phyloP scores from a whole-genome alignment of 2,113 vertebrate genomes.

The Gallinago jamesoni region DNA sequence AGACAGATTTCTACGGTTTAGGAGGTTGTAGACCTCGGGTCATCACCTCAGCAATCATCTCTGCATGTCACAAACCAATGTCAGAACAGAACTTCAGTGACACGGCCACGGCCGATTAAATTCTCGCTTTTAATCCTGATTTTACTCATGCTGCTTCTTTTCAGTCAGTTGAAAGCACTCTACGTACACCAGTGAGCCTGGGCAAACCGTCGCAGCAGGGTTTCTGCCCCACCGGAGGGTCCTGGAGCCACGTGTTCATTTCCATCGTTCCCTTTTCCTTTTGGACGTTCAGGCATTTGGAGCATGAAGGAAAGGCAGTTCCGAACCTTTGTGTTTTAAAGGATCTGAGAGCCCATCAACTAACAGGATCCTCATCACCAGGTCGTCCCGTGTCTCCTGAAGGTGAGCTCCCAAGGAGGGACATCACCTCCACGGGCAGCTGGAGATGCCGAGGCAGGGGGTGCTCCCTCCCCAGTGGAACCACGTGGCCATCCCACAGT shows the following conservation, averaged over 20 bases:
- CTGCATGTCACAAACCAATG: background rate
- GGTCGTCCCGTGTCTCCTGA: accelerated
- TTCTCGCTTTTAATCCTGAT: background rate
- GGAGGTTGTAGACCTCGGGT: background rate
- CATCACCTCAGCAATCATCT: background rate
- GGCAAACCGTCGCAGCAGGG: background rate
- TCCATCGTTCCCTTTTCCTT: background rate
- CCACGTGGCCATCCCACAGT: accelerated
- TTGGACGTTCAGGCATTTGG: background rate
- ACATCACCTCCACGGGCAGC: background rate
- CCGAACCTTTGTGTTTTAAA: background rate
- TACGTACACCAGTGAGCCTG: background rate
- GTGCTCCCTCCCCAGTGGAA: background rate
- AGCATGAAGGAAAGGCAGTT: background rate
- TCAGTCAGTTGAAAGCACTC: background rate
- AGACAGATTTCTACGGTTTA: background rate
- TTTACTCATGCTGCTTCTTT: background rate
- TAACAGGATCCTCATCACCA: background rate
- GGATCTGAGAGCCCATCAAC: background rate
- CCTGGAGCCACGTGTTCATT: background rate
- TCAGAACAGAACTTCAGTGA: background rate
- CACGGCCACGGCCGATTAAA: background rate
- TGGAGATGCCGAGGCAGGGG: background rate
- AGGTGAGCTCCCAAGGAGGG: background rate
- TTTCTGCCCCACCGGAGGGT: background rate